Conservation (phyloP, 2,113 vertebrate species). For the Rhadina sibilatrix region DNA sequence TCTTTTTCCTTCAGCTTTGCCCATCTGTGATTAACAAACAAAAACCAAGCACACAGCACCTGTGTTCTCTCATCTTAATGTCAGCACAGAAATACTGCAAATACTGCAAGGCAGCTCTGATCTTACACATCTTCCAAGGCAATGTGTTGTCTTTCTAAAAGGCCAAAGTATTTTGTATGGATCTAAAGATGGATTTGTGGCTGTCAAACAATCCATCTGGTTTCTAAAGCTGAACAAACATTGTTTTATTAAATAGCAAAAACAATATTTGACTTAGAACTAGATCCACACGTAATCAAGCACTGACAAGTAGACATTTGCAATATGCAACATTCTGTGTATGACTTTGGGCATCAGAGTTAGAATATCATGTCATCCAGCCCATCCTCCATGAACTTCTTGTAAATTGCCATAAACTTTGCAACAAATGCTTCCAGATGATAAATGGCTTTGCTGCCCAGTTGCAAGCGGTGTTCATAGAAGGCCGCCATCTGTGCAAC, state of each 20-base stretch:
- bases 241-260: neutral
- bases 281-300: neutral
- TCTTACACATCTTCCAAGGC: neutral
- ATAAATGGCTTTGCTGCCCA: constrained; percentile 95
- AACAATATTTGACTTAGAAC: neutral
- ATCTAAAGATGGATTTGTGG: neutral
- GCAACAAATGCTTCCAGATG: constrained; percentile 97
- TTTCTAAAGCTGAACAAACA: neutral
- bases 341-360: neutral
- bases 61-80: neutral
- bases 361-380: constrained; percentile 94
- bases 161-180: neutral
- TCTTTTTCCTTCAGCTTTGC: neutral
- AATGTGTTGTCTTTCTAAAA: neutral
- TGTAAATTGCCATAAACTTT: constrained; percentile 97
- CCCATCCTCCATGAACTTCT: constrained; percentile 99
- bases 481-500: constrained; percentile 92
- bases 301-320: neutral
- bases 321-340: neutral
- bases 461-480: constrained; percentile 93
- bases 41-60: neutral
- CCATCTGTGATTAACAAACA: neutral
- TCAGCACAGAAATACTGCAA: neutral
- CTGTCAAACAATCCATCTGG: neutral
- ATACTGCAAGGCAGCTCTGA: neutral